A percentile compares a stretch with the other conserved stretches of the same genome.
phyloP scores from a whole-genome alignment of 1,140 invertebrate genomes.

The Drosophila mauritiana region DNA sequence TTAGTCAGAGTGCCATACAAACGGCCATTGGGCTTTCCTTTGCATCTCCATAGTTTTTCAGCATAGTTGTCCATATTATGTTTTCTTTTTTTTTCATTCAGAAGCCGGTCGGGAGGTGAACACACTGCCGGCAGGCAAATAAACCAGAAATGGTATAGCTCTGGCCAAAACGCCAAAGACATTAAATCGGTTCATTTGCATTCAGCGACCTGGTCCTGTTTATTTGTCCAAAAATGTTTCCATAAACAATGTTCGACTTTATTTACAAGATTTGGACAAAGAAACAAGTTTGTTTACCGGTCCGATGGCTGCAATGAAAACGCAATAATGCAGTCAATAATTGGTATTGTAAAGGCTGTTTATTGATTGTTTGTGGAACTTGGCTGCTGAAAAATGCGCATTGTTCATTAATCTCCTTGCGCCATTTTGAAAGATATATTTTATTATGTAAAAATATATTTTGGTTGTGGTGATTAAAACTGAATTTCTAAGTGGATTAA shows the following conservation, averaged over 20 bases:
- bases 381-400: background rate
- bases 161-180: constrained; percentile 40
- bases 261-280: constrained; percentile 51
- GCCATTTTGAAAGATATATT: background rate
- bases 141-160: constrained; percentile 24
- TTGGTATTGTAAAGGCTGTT: constrained; percentile 11
- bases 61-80: constrained; percentile 1
- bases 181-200: constrained; percentile 48
- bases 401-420: background rate
- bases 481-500: no score
- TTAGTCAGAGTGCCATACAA: constrained; percentile 47
- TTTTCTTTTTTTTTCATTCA: constrained; percentile 4
- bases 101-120: constrained; percentile 50
- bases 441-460: background rate
- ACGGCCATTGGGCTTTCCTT: constrained; percentile 35
- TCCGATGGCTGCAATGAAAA: constrained; percentile 26
- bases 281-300: constrained; percentile 34
- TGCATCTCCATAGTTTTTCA: constrained; percentile 16
- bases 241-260: constrained; percentile 54
- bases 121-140: constrained; percentile 46
- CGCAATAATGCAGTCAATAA: constrained; percentile 28
- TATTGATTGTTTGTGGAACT: constrained; percentile 8
- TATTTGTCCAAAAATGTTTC: constrained; percentile 58
- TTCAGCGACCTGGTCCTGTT: constrained; percentile 50
- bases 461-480: background rate